phyloP scores from a whole-genome alignment of 35 echinoderm and acorn worm genomes.

The Ophiothrix spiculata region DNA sequence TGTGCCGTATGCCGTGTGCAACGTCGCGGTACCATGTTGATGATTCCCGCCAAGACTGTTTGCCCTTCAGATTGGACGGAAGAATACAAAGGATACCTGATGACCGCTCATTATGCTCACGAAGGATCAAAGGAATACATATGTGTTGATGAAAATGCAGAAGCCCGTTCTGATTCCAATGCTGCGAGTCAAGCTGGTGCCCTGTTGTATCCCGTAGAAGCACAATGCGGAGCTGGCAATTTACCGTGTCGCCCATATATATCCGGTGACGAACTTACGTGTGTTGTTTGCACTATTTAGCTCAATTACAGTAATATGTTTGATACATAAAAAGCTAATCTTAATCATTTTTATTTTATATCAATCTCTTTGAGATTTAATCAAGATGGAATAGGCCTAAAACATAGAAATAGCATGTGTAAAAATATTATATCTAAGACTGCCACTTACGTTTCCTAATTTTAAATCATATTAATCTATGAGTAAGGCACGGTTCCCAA shows the following conservation, averaged over 20 bases:
- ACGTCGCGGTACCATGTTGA: constrained; percentile 24
- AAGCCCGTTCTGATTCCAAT: not conserved
- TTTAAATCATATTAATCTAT: too few relatives aligned
- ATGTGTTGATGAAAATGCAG: not conserved
- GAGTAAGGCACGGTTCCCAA: too few relatives aligned
- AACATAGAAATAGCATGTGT: too few relatives aligned
- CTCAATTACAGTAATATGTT: too few relatives aligned
- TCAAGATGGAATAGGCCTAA: too few relatives aligned
- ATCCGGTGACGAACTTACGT: not conserved
- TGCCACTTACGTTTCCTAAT: too few relatives aligned
- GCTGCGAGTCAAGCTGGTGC: not conserved
- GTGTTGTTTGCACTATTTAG: not conserved
- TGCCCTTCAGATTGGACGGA: constrained; percentile 43
- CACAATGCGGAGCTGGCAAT: not conserved
- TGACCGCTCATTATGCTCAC: not conserved
- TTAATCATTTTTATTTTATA: too few relatives aligned
- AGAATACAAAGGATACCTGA: constrained; percentile 47
- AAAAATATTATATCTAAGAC: too few relatives aligned
- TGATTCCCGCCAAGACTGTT: constrained; percentile 42
- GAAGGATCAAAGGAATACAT: not conserved
- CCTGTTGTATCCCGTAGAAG: not conserved
- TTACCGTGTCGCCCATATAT: not conserved
- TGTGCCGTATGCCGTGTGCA: constrained; percentile 29
- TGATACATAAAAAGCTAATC: too few relatives aligned
- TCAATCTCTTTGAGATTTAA: too few relatives aligned